Base-by-base conservation (phyloP, 2,797 vertebrate genomes). In the Propithecus perrieri region DNA sequence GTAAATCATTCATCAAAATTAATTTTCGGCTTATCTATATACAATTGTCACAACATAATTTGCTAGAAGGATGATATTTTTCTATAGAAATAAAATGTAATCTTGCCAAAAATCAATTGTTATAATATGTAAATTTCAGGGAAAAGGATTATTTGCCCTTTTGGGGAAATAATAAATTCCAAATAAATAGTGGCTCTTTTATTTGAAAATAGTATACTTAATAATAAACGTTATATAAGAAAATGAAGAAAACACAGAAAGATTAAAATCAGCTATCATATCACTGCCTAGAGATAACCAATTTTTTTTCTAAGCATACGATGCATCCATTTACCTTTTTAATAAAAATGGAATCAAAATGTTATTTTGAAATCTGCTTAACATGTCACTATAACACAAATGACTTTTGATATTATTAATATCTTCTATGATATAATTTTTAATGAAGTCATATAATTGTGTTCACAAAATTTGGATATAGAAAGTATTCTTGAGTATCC, bases 291-390 rank as follows among this genome's bases (percentile, higher is more conserved):
- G 63, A 93, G 17, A 86, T 71, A 75, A 38, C 13, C 53, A 76
- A 65, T 83, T 72, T 92, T 72, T 78, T 89, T 92, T 33, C 26
- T 35, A 53, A 94, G 59, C 11, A 55, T 80, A 46, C 14, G 83
- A 24, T 74, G 94, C 10, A 85, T 92, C 18, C 1, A 38, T 84
- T 89, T 80, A 65, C 3, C 9, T 83, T 89, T 92, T 92, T 26
- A 78, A 41, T 94, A 92, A 93, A 96, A 93, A 83, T 46, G 30
- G 11, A 35, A 50, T 86, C 12, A 71, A 35, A 96, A 57, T 59
- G 28, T 78, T 76, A n/a, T 92, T 92, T 95, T 78, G 33, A 92
- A 94, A 83, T 89, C 30, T 65, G 5, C 15, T 96, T 75, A 74
- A n/a, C 13, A n/a, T 80, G 57, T 71, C 7, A 38, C 24, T 84